Conservation (phyloP, 2,113 vertebrate genomes). For the Bucco capensis region DNA sequence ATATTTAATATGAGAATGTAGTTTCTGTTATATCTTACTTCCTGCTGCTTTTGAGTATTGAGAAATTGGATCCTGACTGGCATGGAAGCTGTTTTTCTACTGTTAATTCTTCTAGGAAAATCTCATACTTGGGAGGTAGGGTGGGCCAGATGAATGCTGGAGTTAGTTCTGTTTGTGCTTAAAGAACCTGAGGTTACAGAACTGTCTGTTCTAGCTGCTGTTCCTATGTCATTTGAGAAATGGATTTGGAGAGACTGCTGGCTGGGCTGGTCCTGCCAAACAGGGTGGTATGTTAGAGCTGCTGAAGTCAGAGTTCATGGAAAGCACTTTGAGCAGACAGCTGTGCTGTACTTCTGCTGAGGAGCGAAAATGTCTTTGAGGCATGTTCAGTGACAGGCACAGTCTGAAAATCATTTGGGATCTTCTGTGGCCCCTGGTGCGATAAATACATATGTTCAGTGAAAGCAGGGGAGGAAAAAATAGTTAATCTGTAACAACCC, state of each 20-base stretch:
- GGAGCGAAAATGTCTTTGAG: not conserved
- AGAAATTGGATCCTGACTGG: not conserved
- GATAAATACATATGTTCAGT: too few relatives aligned
- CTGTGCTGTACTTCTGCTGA: not conserved
- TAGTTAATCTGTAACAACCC: not conserved
- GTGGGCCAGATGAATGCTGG: not conserved
- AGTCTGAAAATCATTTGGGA: too few relatives aligned
- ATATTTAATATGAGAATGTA: not conserved
- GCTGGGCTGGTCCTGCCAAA: not conserved
- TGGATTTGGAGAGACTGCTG: not conserved
- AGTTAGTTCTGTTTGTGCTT: not conserved
- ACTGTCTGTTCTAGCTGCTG: slow-evolving; percentile 15
- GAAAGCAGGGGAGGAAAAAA: not conserved
- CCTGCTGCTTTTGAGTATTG: not conserved
- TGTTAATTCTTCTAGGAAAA: not conserved
- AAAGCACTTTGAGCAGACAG: not conserved
- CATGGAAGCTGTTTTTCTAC: not conserved
- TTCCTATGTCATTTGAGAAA: slow-evolving; percentile 32
- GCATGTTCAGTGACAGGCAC: not conserved
- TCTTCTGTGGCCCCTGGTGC: too few relatives aligned
- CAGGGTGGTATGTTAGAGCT: not conserved
- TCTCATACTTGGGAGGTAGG: not conserved
- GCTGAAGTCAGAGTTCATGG: not conserved
- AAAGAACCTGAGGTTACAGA: not conserved
- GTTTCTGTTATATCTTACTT: not conserved